Evolutionary conservation across 2,888 invertebrate genomes (phyloP).

Genomic region (Philereme transversata): DNA sequence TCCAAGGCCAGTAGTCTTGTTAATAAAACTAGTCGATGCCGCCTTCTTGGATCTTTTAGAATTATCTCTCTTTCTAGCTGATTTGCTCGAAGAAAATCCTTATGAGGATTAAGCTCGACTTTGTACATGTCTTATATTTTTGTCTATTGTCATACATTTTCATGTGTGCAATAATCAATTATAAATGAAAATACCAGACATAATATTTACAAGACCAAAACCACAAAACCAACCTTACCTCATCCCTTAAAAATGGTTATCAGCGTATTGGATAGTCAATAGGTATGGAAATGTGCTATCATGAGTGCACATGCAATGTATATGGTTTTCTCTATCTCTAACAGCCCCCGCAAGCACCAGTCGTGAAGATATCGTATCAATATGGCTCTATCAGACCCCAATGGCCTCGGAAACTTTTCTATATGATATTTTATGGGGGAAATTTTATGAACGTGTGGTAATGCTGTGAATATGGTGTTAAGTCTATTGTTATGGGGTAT

Average conservation of each 20-base stretch:
- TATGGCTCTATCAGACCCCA: conserved; percentile 57
- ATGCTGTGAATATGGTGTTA: neutral
- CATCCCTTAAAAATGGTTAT: conserved; percentile 32
- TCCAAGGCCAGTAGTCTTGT: too few relatives aligned
- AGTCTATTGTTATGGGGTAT: conserved; percentile 2
- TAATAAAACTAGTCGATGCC: too few relatives aligned
- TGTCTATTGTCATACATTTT: too few relatives aligned
- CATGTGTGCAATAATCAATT: too few relatives aligned
- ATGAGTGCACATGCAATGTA: conserved; percentile 60
- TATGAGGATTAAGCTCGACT: too few relatives aligned
- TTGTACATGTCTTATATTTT: too few relatives aligned
- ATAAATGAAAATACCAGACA: neutral
- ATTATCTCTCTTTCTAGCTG: too few relatives aligned
- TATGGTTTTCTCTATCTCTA: conserved; percentile 64
- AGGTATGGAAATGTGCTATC: conserved; percentile 64
- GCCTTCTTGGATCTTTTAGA: too few relatives aligned
- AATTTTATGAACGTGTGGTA: conserved; percentile 22
- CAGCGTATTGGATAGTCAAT: conserved; percentile 55
- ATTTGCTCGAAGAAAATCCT: too few relatives aligned
- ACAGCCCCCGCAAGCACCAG: conserved; percentile 56
- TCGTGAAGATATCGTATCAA: conserved; percentile 61
- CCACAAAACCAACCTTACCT: neutral
- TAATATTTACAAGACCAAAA: neutral
- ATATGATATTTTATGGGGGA: conserved; percentile 25
- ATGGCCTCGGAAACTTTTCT: conserved; percentile 33